Percentiles rank a stretch among this genome's conserved stretches.
Conservation (phyloP, 2,888 invertebrate genomes). For the Drosophila monieri region DNA sequence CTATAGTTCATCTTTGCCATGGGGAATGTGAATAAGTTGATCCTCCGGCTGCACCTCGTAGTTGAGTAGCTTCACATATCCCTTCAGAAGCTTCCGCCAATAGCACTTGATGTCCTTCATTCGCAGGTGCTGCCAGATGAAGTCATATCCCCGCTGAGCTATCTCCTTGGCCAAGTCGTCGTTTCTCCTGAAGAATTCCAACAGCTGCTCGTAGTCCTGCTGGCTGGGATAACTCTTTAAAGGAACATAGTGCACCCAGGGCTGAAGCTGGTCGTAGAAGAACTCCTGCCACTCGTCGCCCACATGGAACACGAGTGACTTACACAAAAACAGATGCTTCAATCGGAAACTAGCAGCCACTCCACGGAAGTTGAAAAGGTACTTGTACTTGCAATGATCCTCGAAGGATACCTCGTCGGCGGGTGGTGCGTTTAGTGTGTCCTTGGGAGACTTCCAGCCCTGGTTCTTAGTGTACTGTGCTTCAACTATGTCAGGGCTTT, state of each 20-base stretch:
- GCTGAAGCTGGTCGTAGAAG: conserved; percentile 94
- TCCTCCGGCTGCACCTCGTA: conserved; percentile 87
- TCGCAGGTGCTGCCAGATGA: conserved; percentile 92
- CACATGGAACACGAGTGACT: conserved; percentile 96
- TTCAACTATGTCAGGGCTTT: conserved; percentile 91
- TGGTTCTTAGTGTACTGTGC: conserved; percentile 99
- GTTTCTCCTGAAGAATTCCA: conserved; percentile 90
- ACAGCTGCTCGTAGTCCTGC: conserved; percentile 88
- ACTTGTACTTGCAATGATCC: conserved; percentile 96
- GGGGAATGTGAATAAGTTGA: conserved; percentile 85
- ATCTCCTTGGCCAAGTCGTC: conserved; percentile 91
- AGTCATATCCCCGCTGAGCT: conserved; percentile 91
- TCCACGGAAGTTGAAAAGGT: conserved; percentile 97
- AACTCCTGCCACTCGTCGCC: conserved; percentile 98
- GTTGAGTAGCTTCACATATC: conserved; percentile 90
- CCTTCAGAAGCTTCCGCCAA: conserved; percentile 91
- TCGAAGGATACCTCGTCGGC: conserved; percentile 94
- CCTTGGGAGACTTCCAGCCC: conserved; percentile 98
- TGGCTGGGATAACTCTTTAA: conserved; percentile 88
- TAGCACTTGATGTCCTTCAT: conserved; percentile 94
- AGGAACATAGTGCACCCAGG: conserved; percentile 98
- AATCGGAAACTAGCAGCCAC: conserved; percentile 99
- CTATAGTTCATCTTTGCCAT: conserved; percentile 54
- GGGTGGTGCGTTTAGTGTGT: conserved; percentile 93
- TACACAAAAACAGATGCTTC: conserved; percentile 96